Percentiles rank a stretch among this genome's conserved stretches.
Conservation (phyloP, 2,797 vertebrate species). For the Zenarchopterus dispar region DNA sequence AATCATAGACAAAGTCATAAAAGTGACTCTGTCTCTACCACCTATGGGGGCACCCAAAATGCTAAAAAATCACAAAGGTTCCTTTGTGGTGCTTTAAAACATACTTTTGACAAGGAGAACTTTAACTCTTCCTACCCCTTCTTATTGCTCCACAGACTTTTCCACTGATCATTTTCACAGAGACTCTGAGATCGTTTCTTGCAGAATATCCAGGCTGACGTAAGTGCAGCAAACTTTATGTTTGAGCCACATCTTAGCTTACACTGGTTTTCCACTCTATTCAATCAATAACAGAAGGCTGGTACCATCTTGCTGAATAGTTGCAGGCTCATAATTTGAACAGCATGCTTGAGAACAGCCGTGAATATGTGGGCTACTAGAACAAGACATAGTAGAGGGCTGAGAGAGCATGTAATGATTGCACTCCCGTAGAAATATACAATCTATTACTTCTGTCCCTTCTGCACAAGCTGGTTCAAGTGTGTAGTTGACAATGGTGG, state of each 20-base stretch:
- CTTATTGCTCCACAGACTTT: not conserved
- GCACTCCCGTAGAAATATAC: not conserved
- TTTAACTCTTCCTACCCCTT: not conserved
- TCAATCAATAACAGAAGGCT: not conserved
- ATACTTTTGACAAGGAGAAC: not conserved
- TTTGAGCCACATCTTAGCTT: not conserved
- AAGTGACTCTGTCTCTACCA: too few species aligned
- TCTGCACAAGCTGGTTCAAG: not conserved
- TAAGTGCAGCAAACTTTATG: not conserved
- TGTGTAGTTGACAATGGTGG: not conserved
- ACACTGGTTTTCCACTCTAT: not conserved
- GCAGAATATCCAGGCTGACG: not conserved
- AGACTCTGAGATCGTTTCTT: not conserved
- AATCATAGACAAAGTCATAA: too few species aligned
- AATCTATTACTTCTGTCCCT: not conserved
- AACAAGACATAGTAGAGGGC: not conserved
- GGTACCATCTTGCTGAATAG: not conserved
- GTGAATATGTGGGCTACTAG: not conserved
- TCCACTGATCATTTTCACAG: too few species aligned
- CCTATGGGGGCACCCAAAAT: too few species aligned
- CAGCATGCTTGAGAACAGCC: not conserved
- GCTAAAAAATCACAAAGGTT: too few species aligned
- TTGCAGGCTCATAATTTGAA: not conserved
- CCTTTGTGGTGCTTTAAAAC: too few species aligned
- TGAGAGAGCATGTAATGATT: not conserved